Base-by-base conservation (phyloP, 2,113 vertebrate genomes). In the Myotis yumanensis region DNA sequence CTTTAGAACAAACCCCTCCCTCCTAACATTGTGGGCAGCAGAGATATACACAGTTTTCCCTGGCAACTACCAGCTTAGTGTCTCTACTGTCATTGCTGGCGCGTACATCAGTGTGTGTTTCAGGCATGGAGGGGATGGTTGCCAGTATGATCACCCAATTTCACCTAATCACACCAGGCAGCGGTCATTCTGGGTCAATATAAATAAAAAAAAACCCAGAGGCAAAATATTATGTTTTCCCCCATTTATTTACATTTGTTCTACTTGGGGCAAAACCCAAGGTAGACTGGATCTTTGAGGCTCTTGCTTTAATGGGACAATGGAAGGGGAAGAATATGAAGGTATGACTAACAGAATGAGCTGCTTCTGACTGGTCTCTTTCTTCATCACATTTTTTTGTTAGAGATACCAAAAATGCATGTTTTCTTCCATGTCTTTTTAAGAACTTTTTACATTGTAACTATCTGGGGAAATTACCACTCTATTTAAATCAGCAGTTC, bases 401-500 rank as follows among this genome's bases (percentile, higher is more conserved):
- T 69, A 92, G 28, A 94, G 17, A 32, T 54, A 30, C 43, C 23
- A 51, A 54, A 90, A 79, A 86, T 89, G 20, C 15, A 87, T 59
- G 72, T 93, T 86, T 95, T 40, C 40, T 89, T 11, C 71, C 52
- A 68, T 14, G 10, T 59, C 30, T 83, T 80, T 95, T 79, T 20
- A 8, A 88, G 23, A 88, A 71, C 8, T 86, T 77, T 57, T 92
- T 90, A 83, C 35, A 57, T 52, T 89, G 43, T 94, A 89, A 95
- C 66, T 81, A 43, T 73, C 23, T 96, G 80, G 52, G 25, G 16
- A 82, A 95, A 95, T 96, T 75, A 80, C 37, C 23, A 75, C 40
- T 22, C n/a, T 62, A 52, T 95, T 92, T 96, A 91, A 95, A 92
- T 84, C 43, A 43, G 43, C 43, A 6, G 43, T 43, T 43, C 43